Evolutionary conservation across 2,113 vertebrate genomes (phyloP), one percentile per base, ranked within the genome.

Genomic region (Hippoglossus stenolepis): DNA sequence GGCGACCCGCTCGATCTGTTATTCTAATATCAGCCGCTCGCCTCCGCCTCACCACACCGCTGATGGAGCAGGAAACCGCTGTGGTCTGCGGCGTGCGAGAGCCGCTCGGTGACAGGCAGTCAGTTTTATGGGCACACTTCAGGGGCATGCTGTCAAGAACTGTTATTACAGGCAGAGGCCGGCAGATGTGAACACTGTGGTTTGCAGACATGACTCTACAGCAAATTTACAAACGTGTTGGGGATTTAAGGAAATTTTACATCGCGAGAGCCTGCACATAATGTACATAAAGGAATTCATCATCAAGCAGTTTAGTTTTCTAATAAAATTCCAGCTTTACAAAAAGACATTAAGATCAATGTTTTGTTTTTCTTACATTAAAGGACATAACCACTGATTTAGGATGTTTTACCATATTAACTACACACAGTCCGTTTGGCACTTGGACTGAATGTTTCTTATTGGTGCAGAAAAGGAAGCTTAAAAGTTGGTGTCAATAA

Each of bases 41-140:
- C 35, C 24, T 70, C 65, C 65, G 80, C 85, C 51, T 84, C 70
- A 28, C 23, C 76, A 43, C 72, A 54, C 57, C 49, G 77, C 85
- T 85, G 87, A 86, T 87, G 81, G 74, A 84, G 83, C 75, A 88
- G 85, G 69, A 87, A 91, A 83, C 75, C 51, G 5, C 85, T 84
- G 85, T 45, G 79, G 87, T 89, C 77, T 82, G 70, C 12, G 61
- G 79, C 56, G 72, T 40, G n/a, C 86, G 79, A 75, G 49, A 67
- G 73, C 74, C 64, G 23, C 75, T 70, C 71, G 70, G 73, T 82
- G 77, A 80, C 80, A 87, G 68, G 49, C 79, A 70, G 65, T 77
- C 62, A 65, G 18, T 67, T 82, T 73, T 70, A 64, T 47, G 70
- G 56, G 24, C 40, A 35, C 23, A 63, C 71, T 84, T 64, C 56